These are phyloP conservation scores for Drosophila vallismaia DNA, from an alignment of 2,888 invertebrate species.

Conservation along the genomic window DNA sequence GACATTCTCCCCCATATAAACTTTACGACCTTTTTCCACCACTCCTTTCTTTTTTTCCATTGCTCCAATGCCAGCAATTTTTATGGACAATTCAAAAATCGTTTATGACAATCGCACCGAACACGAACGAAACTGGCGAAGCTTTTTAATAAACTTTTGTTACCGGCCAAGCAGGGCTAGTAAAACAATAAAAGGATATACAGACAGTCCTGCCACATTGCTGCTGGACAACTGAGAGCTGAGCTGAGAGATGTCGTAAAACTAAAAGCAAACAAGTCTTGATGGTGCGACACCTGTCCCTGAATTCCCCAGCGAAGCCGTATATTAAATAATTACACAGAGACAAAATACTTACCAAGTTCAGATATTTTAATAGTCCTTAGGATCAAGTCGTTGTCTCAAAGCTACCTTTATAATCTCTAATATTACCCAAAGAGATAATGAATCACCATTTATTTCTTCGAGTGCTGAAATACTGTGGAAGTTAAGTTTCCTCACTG, in stretches of 20 bases:
- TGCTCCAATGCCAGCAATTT: conserved; percentile 47
- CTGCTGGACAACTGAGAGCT: conserved; percentile 29
- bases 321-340: conserved; percentile 10
- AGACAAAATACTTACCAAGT: not conserved
- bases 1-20: conserved; percentile 40
- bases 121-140: conserved; percentile 27
- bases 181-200: conserved; percentile 60
- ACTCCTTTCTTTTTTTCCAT: conserved; percentile 38
- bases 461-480: conserved; percentile 1
- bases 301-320: conserved; percentile 52
- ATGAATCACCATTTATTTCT: not conserved
- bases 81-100: conserved; percentile 80
- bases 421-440: no score
- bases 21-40: conserved; percentile 55
- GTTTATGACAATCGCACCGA: conserved; percentile 77
- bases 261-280: conserved; percentile 67
- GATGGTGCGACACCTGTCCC: conserved; percentile 64
- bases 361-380: no score
- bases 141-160: conserved; percentile 67
- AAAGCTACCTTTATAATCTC: no score
- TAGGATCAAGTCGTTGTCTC: no score
- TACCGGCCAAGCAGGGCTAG: conserved; percentile 21
- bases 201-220: conserved; percentile 49
- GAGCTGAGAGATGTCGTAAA: conserved; percentile 62
- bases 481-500: not conserved